A percentile compares a stretch with the other conserved stretches of the same genome.
These are phyloP conservation scores for Epinephelus lanceolatus DNA, from an alignment of 2,113 vertebrate genomes.

Conservation along the genomic window DNA sequence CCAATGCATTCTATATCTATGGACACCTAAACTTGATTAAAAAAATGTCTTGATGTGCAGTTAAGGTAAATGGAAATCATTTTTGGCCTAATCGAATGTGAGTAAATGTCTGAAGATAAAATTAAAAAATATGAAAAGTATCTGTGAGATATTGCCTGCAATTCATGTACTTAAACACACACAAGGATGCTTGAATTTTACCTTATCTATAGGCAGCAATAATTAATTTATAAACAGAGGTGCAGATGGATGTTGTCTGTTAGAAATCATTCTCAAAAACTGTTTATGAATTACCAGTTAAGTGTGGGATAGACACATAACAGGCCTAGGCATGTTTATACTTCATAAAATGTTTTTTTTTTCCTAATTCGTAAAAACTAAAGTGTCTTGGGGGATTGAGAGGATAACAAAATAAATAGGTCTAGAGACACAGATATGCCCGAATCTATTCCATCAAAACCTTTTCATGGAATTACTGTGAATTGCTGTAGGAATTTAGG, in stretches of 20 bases:
- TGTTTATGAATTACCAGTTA: neutral
- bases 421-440: constrained; percentile 10
- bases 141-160: too few relatives aligned
- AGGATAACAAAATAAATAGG: constrained; percentile 15
- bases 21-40: neutral
- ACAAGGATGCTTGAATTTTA: too few relatives aligned
- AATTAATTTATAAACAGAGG: too few relatives aligned
- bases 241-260: too few relatives aligned
- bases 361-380: neutral
- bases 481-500: constrained; percentile 16
- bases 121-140: too few relatives aligned
- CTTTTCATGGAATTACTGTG: neutral
- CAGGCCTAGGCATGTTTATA: neutral
- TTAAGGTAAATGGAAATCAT: neutral
- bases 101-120: too few relatives aligned
- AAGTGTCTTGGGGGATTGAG: constrained; percentile 2
- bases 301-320: neutral
- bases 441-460: neutral
- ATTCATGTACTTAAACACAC: too few relatives aligned
- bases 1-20: neutral
- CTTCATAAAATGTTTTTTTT: neutral
- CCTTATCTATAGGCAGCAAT: too few relatives aligned
- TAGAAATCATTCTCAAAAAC: too few relatives aligned
- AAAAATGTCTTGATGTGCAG: neutral
- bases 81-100: too few relatives aligned